Evolutionary conservation across 2,888 invertebrate species (phyloP), one percentile per base, ranked within the genome.

Genomic region (Yponomeuta sedellus): DNA sequence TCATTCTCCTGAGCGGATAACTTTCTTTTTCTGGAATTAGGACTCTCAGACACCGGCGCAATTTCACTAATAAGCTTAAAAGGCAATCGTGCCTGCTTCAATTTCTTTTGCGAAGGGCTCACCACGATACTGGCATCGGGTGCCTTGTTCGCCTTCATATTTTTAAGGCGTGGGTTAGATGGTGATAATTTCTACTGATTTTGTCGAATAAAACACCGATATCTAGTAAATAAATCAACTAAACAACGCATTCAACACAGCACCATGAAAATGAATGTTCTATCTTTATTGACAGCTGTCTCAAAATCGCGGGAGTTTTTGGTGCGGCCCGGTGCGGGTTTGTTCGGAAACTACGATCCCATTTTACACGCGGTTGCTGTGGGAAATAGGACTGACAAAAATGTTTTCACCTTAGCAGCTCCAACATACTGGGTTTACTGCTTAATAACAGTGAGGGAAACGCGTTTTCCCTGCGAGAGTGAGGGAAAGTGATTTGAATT

Each of bases 51-150:
- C 66, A 78, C 78, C 28, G 89, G 82, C 56, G 91, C 82, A 64
- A 75, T 80, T 75, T 89, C 89, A 68, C 91, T 86, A 66, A 93
- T 78, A 69, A 92, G 74, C 82, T 92, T 93, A 75, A 94, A 94
- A 70, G 93, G 93, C 70, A 94, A 85, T 71, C 93, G 89, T 70
- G 93, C 93, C 79, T 94, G 94, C 70, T 92, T 92, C 66, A 94
- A 78, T 74, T 93, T 93, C 76, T 93, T 94, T 76, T 88, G 89
- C 12, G 89, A 86, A 52, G 91, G 90, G 61, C 88, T 90, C 71
- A 86, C 76, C 71, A 86, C 85, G 65, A 59, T 11, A 12, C 76
- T 77, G 70, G 77, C 80, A 67, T 82, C 83, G 12, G 85, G 82
- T 19, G 85, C 81, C 71, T 86, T 86, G 64, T 74, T 82, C 68